Conservation (phyloP, 2,888 invertebrate species). For the Micropterix aruncella region DNA sequence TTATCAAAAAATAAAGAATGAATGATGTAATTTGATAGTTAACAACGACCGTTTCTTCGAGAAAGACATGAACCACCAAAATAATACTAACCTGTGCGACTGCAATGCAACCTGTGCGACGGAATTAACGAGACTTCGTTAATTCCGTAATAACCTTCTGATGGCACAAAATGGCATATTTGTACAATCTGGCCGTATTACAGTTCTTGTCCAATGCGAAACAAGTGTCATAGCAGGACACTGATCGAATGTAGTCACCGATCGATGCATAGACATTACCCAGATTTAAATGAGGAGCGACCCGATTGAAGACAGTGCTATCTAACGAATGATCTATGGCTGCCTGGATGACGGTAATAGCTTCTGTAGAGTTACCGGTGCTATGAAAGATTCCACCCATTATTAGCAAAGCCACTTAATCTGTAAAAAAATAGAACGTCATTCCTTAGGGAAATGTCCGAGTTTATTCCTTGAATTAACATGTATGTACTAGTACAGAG, state of each 20-base stretch:
- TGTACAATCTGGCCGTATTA: slow-evolving; percentile 44
- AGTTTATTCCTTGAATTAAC: too few relatives aligned
- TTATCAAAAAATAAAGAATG: too few relatives aligned
- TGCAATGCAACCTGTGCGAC: too few relatives aligned
- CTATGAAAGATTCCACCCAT: slow-evolving; percentile 62
- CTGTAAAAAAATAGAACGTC: too few relatives aligned
- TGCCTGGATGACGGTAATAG: slow-evolving; percentile 54
- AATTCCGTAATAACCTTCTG: slow-evolving; percentile 44
- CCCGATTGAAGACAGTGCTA: slow-evolving; percentile 41
- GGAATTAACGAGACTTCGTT: slow-evolving; percentile 42
- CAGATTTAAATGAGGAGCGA: slow-evolving; percentile 50
- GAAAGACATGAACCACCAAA: background rate
- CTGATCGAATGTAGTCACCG: slow-evolving; percentile 57
- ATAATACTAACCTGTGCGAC: slow-evolving; percentile 48
- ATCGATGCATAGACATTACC: slow-evolving; percentile 59
- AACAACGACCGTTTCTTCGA: background rate
- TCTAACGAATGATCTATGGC: slow-evolving; percentile 60
- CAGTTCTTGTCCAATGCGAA: slow-evolving; percentile 47
- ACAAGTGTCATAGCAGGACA: slow-evolving; percentile 51
- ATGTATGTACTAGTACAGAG: too few relatives aligned
- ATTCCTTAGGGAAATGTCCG: too few relatives aligned
- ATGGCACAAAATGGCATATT: slow-evolving; percentile 54
- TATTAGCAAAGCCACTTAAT: slow-evolving; percentile 57
- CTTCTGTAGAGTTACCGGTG: slow-evolving; percentile 52
- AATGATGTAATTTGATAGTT: too few relatives aligned